Evolutionary conservation across 35 echinoderm and acorn worm species (phyloP).

Genomic region (Nesometra sesokonis): DNA sequence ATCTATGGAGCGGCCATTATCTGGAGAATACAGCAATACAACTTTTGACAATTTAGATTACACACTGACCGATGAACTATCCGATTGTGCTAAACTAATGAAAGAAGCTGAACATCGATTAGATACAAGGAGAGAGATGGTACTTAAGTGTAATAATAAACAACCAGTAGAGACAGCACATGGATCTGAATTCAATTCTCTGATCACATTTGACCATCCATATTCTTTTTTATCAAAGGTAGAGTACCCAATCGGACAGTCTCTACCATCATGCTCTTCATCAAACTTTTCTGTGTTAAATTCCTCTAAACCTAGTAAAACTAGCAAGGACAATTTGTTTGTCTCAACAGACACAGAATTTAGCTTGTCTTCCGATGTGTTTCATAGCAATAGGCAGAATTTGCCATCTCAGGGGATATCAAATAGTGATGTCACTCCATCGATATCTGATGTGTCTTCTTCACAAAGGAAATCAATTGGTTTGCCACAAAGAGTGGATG

Average conservation of each 20-base stretch:
- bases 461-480: not conserved
- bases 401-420: not conserved
- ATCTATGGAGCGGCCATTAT: not conserved
- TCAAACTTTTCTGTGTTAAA: too few species aligned
- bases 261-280: too few species aligned
- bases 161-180: not conserved
- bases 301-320: too few species aligned
- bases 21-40: not conserved
- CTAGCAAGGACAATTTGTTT: too few species aligned
- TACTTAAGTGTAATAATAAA: not conserved
- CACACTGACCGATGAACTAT: conserved; percentile 62
- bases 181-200: not conserved
- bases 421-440: not conserved
- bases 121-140: not conserved
- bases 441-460: not conserved
- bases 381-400: not conserved
- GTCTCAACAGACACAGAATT: not conserved
- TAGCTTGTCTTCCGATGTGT: not conserved
- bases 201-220: not conserved
- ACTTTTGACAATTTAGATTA: conserved; percentile 44
- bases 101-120: conserved; percentile 49
- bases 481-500: not conserved
- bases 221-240: not conserved
- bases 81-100: conserved; percentile 55
- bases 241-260: not conserved